Conservation (phyloP, 2,113 vertebrate genomes). For the Pyrgilauda ruficollis region DNA sequence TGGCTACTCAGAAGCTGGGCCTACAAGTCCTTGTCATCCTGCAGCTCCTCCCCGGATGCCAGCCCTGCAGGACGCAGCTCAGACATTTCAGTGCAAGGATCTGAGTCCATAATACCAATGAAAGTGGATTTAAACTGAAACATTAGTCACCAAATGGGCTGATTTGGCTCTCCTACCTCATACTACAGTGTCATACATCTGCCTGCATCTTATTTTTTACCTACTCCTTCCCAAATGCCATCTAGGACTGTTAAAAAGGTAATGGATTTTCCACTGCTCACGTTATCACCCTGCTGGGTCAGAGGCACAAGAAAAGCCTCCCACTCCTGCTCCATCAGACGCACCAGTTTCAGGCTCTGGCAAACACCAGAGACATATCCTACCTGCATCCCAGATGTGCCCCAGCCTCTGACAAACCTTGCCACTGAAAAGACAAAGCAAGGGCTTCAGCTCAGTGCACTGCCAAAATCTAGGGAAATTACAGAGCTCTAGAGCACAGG, state of each 20-base stretch:
- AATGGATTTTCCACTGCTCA: background rate
- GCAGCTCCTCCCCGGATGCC: background rate
- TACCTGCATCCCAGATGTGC: background rate
- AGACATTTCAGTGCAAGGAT: background rate
- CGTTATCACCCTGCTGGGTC: background rate
- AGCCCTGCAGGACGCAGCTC: background rate
- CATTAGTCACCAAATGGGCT: fast-evolving
- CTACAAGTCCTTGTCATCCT: background rate
- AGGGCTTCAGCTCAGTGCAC: background rate
- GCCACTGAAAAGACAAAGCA: background rate
- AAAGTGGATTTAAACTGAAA: background rate
- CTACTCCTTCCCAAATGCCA: background rate
- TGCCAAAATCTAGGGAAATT: background rate
- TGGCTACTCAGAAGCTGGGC: background rate
- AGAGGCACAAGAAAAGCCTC: background rate
- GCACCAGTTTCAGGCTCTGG: background rate
- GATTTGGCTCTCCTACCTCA: background rate
- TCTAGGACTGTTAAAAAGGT: background rate
- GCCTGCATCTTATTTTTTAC: background rate
- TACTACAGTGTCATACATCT: fast-evolving
- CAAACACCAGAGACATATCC: background rate
- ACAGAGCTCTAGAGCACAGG: too few species aligned
- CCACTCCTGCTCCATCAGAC: background rate
- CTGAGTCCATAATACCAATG: background rate
- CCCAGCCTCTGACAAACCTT: background rate